These are phyloP conservation scores for Lottia scabra DNA, from an alignment of 2,888 invertebrate species.

Conservation along the genomic window DNA sequence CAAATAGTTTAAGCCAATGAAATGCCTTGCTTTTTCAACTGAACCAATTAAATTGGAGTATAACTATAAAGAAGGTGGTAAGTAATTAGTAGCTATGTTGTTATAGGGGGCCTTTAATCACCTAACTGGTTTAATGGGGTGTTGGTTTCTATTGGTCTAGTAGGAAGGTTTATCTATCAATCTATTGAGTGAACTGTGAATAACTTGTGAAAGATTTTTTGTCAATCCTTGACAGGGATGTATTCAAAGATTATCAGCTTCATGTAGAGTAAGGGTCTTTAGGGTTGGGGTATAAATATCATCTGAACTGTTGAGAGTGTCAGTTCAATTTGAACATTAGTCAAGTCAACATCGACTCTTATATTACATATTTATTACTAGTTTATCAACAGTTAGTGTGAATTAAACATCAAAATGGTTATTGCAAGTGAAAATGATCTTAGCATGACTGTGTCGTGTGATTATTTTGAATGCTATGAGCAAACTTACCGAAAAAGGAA, in stretches of 20 bases:
- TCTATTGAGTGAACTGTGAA: not conserved
- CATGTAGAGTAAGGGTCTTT: not conserved
- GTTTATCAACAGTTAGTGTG: not conserved
- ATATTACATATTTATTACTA: not conserved
- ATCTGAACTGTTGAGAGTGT: not conserved
- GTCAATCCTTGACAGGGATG: not conserved
- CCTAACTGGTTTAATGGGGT: not conserved
- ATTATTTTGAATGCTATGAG: slow-evolving; percentile 12
- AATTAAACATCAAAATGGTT: not conserved
- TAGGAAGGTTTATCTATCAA: not conserved
- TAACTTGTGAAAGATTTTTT: not conserved
- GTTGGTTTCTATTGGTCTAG: not conserved
- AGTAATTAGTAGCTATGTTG: not conserved
- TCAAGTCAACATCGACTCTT: not conserved
- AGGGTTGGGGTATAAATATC: not conserved
- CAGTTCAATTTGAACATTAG: not conserved
- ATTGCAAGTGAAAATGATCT: not conserved
- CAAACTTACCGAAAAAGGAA: slow-evolving; percentile 16
- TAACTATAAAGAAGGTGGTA: no score
- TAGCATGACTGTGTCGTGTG: not conserved
- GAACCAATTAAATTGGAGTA: no score
- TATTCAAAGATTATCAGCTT: not conserved
- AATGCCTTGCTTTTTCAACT: no score
- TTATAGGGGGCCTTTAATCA: not conserved
- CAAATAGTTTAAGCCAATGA: no score